Evolutionary conservation across 23 tunicate genomes (phyloP), one percentile per base, ranked within the genome.

Genomic region (Phallusia fumigata): DNA sequence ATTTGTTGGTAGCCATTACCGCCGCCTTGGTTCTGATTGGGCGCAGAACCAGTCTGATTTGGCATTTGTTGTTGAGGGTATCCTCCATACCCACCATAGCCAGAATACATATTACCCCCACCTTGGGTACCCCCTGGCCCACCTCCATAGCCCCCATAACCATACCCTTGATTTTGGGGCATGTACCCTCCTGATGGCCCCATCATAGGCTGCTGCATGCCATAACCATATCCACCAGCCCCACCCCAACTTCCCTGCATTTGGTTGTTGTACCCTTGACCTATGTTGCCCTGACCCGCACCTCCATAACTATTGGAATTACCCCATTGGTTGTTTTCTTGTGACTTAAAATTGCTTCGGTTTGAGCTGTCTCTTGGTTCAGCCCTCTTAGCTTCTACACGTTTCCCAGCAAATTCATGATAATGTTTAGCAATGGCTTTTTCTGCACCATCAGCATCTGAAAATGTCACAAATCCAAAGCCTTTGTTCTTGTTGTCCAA

Each of bases 401-500:
- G 34, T 83, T 82, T 88, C 0, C 83, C 86, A 30, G 79, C 64
- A 26, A 88, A 77, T 33, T 82, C 91, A 78, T 88, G 91, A 31
- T 74, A 88, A 69, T 88, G 86, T 47, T 45, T 76, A 0, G 53
- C 52, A 16, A 88, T 74, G 28, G 86, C 83, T 78, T 88, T 0
- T 26, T 77, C 33, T 19, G 75, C 85, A 52, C 85, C 85, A 18
- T 35, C 32, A 0, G 74, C 81, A 44, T 34, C 64, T 65, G 34
- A 30, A 82, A 88, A 88, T 21, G 91, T 88, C 30, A 88, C 91
- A 88, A 88, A 88, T 19, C 91, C 91, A 47, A 88, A 88, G 22
- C 91, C 91, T 36, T 82, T 88, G 36, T 88, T 87, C 34, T 65
- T 65, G 13, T 82, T 65, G 36, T 82, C 86, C 53, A 75, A 82